Base-by-base conservation (phyloP, 1,140 invertebrate genomes). In the Ruditapes philippinarum region DNA sequence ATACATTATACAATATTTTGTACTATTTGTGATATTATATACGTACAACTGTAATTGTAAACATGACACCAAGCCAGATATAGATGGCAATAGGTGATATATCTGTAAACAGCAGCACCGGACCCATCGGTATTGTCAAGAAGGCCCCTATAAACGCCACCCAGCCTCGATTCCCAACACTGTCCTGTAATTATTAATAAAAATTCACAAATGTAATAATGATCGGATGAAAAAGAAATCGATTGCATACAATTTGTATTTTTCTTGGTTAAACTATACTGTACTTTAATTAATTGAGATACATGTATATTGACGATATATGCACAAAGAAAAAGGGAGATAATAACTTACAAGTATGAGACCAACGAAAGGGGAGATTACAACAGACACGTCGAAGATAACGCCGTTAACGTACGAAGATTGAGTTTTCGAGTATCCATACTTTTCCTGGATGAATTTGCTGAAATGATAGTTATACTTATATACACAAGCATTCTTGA, bases 381-480 rank as follows among this genome's bases (percentile, higher is more conserved):
- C 19, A 36, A 91, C 79, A n/a, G 90, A 91, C 36, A 90, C 82
- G 33, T 91, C 90, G 60, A 90, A 91, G 1, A 91, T 57, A 28
- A 80, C 82, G 1, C 90, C 90, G 45, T 82, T 89, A 14, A 85
- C 81, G 19, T 91, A 91, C 17, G 90, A 88, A 3, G 90, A 79
- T 2, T 31, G 31, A 14, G 68, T 81, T 40, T 78, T 78, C 12
- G 54, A 28, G 57, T 83, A 87, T 0, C 83, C 80, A 36, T 86
- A 91, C 62, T 89, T 89, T 33, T 91, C 88, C 42, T 90, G 83
- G 14, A 91, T 86, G 42, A 86, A 91, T 84, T 91, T 89, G 68
- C 90, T 91, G 51, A n/a, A 82, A 90, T 25, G 45, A 68, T 11
- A 40, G 19, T 42, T 31, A 49, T 3, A 25, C 4, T 22, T 5